These are phyloP conservation scores for Ciconia maguari DNA, from an alignment of 2,113 vertebrate species.

Conservation along the genomic window DNA sequence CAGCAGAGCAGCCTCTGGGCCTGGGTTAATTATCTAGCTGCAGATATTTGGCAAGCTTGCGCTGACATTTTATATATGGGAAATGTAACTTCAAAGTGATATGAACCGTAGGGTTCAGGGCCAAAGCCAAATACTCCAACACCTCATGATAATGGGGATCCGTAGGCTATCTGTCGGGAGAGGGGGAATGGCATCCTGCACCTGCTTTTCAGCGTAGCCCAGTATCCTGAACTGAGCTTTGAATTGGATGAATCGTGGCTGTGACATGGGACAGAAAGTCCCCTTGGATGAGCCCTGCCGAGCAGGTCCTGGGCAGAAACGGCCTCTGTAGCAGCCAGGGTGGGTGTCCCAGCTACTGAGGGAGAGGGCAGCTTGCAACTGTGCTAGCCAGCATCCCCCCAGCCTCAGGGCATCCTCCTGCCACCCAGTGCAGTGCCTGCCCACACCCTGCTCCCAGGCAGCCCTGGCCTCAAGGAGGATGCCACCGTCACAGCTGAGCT, in stretches of 20 bases:
- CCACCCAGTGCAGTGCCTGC: background rate
- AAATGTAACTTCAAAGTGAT: background rate
- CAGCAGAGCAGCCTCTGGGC: background rate
- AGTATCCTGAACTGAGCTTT: background rate
- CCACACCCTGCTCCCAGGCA: background rate
- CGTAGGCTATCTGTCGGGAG: background rate
- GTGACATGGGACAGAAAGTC: background rate
- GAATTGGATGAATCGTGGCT: background rate
- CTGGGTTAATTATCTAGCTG: background rate
- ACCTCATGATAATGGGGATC: fast-evolving
- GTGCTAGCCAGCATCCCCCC: background rate
- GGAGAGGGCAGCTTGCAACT: background rate
- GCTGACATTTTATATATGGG: background rate
- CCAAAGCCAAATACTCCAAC: background rate
- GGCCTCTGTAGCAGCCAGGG: background rate
- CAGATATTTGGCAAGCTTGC: background rate
- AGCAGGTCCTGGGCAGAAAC: background rate
- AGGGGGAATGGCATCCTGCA: background rate
- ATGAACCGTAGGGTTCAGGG: background rate
- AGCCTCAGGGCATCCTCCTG: background rate
- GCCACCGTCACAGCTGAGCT: background rate
- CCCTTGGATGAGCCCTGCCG: background rate
- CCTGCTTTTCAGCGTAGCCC: background rate
- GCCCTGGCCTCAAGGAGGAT: background rate
- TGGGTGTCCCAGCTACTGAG: background rate